phyloP scores from a whole-genome alignment of 2,888 invertebrate genomes.

The Brachynemurus nebulosus region DNA sequence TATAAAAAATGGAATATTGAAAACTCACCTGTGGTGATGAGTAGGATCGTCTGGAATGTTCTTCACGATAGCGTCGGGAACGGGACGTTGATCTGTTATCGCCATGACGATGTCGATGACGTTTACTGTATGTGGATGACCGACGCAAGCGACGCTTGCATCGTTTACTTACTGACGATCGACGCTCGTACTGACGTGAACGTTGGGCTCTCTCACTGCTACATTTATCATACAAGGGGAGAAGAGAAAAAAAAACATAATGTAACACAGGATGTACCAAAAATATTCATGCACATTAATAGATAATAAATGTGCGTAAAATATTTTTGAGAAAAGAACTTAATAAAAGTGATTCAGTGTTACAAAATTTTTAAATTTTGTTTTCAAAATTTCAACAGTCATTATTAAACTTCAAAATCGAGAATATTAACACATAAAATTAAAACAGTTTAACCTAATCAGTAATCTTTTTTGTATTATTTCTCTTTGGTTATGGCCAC shows the following conservation, averaged over 20 bases:
- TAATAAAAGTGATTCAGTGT: too few species aligned
- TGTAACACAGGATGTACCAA: background rate
- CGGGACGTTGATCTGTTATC: slow-evolving; percentile 23
- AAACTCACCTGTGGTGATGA: slow-evolving; percentile 33
- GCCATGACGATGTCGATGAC: slow-evolving; percentile 46
- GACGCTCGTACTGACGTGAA: slow-evolving; percentile 50
- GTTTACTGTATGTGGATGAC: slow-evolving; percentile 65
- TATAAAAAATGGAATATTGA: too few species aligned
- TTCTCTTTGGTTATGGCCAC: too few species aligned
- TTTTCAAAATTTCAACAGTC: too few species aligned
- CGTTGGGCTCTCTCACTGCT: slow-evolving; percentile 45
- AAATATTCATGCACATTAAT: background rate
- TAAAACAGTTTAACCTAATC: too few species aligned
- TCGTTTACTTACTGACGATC: slow-evolving; percentile 64
- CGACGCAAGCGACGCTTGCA: slow-evolving; percentile 76
- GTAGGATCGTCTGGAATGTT: slow-evolving; percentile 36
- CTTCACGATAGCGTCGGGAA: slow-evolving; percentile 32
- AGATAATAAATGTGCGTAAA: background rate
- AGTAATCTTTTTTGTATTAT: too few species aligned
- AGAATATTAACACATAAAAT: too few species aligned
- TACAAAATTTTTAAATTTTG: too few species aligned
- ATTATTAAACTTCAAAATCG: too few species aligned
- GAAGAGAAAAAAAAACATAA: background rate
- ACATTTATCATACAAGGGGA: too few species aligned
- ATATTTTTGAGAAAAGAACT: background rate